These are phyloP conservation scores for Rhinopithecus roxellana DNA, from an alignment of 2,113 vertebrate genomes.

Conservation along the genomic window DNA sequence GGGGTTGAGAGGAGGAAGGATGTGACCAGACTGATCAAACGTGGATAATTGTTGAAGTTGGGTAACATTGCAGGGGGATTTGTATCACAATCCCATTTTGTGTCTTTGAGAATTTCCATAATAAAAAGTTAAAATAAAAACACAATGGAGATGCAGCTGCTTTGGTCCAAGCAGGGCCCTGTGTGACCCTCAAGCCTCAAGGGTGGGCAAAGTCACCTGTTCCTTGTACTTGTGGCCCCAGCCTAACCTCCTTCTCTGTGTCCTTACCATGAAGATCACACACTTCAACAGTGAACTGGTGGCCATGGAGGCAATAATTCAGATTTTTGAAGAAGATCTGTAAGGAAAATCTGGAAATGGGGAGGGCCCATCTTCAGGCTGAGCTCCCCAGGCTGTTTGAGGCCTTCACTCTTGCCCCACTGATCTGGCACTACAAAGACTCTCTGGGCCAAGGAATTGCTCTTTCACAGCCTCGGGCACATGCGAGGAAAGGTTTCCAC, in stretches of 20 bases:
- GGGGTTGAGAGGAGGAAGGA: neutral
- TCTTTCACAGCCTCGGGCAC: neutral
- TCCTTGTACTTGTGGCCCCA: neutral
- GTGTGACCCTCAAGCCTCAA: neutral
- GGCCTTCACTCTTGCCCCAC: neutral
- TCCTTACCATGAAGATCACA: neutral
- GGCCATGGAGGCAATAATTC: neutral
- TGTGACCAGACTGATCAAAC: neutral
- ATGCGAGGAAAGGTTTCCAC: neutral
- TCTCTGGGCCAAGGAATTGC: neutral
- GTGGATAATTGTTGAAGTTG: neutral
- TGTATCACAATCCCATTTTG: neutral
- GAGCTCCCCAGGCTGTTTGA: neutral
- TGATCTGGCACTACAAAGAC: neutral
- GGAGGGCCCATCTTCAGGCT: neutral
- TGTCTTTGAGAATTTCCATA: neutral
- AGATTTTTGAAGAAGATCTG: neutral
- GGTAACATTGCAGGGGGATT: neutral
- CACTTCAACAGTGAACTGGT: neutral
- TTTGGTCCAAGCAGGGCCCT: neutral
- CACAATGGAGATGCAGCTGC: neutral
- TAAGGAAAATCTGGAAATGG: neutral
- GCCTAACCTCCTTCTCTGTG: neutral
- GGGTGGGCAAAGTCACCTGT: rapidly evolving
- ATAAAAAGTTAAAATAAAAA: neutral